A percentile compares a stretch with the other conserved stretches of the same genome.
These are phyloP conservation scores for Tauraco erythrolophus DNA, from an alignment of 2,113 vertebrate genomes.

Conservation along the genomic window DNA sequence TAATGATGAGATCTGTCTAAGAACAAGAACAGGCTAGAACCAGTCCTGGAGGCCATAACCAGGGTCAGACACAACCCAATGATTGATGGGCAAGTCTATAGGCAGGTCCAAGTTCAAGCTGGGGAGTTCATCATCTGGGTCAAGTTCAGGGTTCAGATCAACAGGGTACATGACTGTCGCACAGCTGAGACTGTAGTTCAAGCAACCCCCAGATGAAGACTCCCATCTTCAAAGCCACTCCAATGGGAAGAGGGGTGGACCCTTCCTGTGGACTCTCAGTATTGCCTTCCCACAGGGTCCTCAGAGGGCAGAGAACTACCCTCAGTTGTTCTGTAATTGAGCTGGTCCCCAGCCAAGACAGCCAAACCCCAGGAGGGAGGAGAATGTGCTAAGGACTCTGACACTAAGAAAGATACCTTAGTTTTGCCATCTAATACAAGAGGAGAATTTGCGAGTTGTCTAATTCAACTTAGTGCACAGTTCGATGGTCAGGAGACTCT, in stretches of 20 bases:
- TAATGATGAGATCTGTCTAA: neutral
- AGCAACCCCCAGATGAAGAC: neutral
- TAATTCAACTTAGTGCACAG: neutral
- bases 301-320: neutral
- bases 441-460: neutral
- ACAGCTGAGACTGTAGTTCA: neutral
- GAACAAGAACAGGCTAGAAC: neutral
- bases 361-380: neutral
- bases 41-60: neutral
- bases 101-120: neutral
- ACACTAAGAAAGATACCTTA: neutral
- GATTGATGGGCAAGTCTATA: neutral
- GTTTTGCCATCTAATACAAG: neutral
- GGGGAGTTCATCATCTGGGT: neutral
- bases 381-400: neutral
- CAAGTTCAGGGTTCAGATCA: neutral
- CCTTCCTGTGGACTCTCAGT: neutral
- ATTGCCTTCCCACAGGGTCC: neutral
- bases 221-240: neutral
- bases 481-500: neutral
- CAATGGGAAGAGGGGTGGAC: neutral
- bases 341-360: rapidly evolving
- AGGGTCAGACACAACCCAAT: neutral
- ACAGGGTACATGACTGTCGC: neutral
- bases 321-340: neutral